These are phyloP conservation scores for Benthosema pterotum DNA, from an alignment of 2,797 vertebrate genomes.

Conservation along the genomic window DNA sequence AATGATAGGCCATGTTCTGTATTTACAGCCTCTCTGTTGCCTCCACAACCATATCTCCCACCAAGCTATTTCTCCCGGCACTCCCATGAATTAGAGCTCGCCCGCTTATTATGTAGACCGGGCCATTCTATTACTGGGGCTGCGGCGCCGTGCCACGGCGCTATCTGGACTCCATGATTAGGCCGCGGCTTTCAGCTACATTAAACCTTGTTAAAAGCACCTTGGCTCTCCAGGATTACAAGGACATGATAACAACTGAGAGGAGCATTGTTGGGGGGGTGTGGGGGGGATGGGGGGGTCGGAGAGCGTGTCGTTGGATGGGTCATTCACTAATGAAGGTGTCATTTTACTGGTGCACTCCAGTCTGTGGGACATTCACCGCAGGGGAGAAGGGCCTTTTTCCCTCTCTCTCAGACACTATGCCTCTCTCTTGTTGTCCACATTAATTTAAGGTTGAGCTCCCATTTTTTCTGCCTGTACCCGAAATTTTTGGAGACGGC, in stretches of 20 bases:
- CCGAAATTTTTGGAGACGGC: too few species aligned
- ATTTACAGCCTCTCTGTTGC: slow-evolving; percentile 11
- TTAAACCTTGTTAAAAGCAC: slow-evolving; percentile 67
- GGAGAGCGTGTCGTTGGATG: slow-evolving; percentile 1
- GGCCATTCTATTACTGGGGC: slow-evolving; percentile 53
- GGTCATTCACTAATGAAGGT: slow-evolving; percentile 64
- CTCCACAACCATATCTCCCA: slow-evolving; percentile 37
- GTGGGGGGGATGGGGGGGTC: slow-evolving; percentile 13
- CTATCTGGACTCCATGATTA: slow-evolving; percentile 67
- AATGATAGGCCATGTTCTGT: slow-evolving; percentile 4
- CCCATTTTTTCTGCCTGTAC: too few species aligned
- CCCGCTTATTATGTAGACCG: slow-evolving; percentile 50
- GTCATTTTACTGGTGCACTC: slow-evolving; percentile 57
- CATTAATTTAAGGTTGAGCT: too few species aligned
- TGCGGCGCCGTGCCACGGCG: slow-evolving; percentile 1
- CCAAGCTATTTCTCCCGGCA: slow-evolving; percentile 44
- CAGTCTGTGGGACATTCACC: slow-evolving; percentile 40
- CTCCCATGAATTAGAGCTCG: slow-evolving; percentile 51
- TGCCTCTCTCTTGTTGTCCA: not conserved
- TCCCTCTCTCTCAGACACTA: slow-evolving; percentile 4
- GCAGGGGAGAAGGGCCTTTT: not conserved
- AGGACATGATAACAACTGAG: slow-evolving; percentile 55
- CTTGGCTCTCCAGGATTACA: slow-evolving; percentile 62
- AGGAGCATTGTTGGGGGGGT: slow-evolving; percentile 24
- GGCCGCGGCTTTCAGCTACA: slow-evolving; percentile 61